Percentiles rank a stretch among this genome's conserved stretches.
These are phyloP conservation scores for cattle (Bos taurus) DNA, from an alignment of 2,113 vertebrate species.

Conservation along the genomic window ARS-UCD2.0 NC_037334.1:24291001-24291500, in stretches of 20 bases:
- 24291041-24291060: neutral
- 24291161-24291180: neutral
- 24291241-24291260: neutral
- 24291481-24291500: neutral
- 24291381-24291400: neutral
- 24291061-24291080: neutral
- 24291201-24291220: neutral
- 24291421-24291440: neutral
- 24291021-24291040: neutral
- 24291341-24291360: neutral
- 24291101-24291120: neutral
- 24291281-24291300: neutral
- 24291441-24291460: neutral
- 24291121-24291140: neutral
- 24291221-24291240: neutral
- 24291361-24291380: neutral
- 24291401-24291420: neutral
- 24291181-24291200: neutral
- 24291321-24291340: neutral
- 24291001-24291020: neutral
- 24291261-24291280: neutral
- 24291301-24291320: neutral
- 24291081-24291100: neutral
- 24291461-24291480: neutral
- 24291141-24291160: neutral